These are phyloP conservation scores for Ataeniobius toweri DNA, from an alignment of 2,797 vertebrate species.

Conservation along the genomic window DNA sequence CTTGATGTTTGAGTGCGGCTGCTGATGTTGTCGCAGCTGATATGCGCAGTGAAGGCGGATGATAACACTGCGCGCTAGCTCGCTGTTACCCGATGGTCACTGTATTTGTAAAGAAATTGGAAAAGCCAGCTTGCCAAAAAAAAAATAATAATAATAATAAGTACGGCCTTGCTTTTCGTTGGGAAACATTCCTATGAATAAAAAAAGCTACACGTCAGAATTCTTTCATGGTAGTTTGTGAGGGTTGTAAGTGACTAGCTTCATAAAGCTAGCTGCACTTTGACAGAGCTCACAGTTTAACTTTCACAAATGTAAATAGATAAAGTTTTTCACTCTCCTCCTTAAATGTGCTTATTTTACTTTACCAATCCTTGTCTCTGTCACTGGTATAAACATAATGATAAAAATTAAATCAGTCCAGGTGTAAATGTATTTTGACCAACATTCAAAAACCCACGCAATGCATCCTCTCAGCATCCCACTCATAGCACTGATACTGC, in stretches of 20 bases:
- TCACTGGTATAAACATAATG: background rate
- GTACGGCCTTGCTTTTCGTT: background rate
- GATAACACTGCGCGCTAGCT: slow-evolving; percentile 44
- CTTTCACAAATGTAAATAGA: background rate
- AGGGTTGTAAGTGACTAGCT: background rate
- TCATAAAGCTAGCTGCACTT: background rate
- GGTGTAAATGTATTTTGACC: background rate
- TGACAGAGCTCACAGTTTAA: background rate
- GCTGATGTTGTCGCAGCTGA: slow-evolving; percentile 4
- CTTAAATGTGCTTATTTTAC: background rate
- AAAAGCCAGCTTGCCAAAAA: slow-evolving; percentile 11
- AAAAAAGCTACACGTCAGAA: background rate
- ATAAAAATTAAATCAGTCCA: background rate
- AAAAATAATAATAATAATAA: background rate
- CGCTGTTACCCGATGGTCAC: slow-evolving; percentile 21
- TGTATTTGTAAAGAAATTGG: slow-evolving; percentile 30
- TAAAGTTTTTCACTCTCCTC: background rate
- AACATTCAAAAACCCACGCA: slow-evolving; percentile 12
- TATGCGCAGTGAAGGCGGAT: slow-evolving; percentile 37
- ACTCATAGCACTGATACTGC: slow-evolving; percentile 10
- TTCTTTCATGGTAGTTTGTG: background rate
- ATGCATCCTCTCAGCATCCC: slow-evolving; percentile 29
- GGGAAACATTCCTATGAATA: background rate
- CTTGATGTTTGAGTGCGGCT: background rate
- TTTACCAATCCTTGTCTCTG: background rate